Evolutionary conservation across 2,888 invertebrate species (phyloP).

Genomic region (Ernsta delagoae): DNA sequence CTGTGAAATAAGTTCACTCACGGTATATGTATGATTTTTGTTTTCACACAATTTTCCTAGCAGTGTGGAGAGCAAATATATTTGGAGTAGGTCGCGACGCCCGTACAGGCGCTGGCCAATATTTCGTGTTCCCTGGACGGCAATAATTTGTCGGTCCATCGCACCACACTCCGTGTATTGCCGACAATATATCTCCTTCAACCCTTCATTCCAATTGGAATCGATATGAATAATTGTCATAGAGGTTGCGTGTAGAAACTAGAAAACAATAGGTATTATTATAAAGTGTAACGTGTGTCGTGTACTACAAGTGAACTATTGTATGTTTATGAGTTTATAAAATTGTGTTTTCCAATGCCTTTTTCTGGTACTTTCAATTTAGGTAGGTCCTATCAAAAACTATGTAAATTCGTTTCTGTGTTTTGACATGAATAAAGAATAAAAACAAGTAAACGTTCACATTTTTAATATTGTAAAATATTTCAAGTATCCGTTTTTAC

Average conservation of each 20-base stretch:
- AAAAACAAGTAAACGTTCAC: no score
- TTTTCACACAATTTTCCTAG: constrained; percentile 43
- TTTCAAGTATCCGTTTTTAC: no score
- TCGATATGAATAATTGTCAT: constrained; percentile 22
- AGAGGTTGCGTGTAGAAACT: constrained; percentile 5
- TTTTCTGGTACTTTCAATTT: no score
- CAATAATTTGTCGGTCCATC: constrained; percentile 80
- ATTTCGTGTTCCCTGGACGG: constrained; percentile 77
- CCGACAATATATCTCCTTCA: constrained; percentile 34
- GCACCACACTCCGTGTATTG: constrained; percentile 62
- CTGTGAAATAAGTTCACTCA: neutral
- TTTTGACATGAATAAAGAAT: no score
- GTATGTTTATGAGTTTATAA: no score
- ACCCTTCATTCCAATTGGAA: constrained; percentile 27
- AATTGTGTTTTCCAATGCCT: no score
- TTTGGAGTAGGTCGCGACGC: constrained; percentile 59
- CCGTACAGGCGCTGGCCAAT: constrained; percentile 57
- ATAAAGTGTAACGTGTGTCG: no score
- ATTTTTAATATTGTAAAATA: no score
- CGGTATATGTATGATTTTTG: neutral
- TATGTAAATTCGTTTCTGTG: no score
- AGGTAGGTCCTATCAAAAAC: no score
- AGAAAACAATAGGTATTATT: neutral
- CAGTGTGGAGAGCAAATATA: constrained; percentile 51
- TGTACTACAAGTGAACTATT: no score